These are phyloP conservation scores for Chlorocebus sabaeus DNA, from an alignment of 2,113 vertebrate species.

Conservation along the genomic window DNA sequence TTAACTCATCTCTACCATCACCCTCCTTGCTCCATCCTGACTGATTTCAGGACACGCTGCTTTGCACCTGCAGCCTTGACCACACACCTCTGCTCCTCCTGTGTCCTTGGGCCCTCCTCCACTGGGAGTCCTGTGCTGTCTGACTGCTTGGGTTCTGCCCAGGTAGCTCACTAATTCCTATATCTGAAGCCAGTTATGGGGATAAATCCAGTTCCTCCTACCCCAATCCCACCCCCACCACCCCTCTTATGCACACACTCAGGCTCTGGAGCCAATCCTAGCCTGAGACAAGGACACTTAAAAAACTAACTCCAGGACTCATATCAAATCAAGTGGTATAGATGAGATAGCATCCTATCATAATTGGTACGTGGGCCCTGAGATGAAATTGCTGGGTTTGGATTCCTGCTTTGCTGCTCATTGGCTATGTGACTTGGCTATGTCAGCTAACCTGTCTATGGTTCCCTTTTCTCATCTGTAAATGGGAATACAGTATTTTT, in stretches of 20 bases:
- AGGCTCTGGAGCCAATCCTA: neutral
- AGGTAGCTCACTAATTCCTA: neutral
- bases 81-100: neutral
- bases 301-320: neutral
- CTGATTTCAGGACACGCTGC: neutral
- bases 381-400: neutral
- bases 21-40: neutral
- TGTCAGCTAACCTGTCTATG: neutral
- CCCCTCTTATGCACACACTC: neutral
- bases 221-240: neutral
- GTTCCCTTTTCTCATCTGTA: neutral
- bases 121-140: neutral
- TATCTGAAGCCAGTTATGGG: neutral
- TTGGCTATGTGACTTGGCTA: neutral
- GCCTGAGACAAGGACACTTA: neutral
- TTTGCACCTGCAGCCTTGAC: neutral
- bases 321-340: neutral
- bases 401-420: neutral
- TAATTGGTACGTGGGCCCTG: neutral
- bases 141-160: neutral
- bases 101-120: neutral
- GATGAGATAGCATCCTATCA: rapidly evolving
- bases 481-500: neutral
- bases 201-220: neutral
- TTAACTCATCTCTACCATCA: neutral